Percentiles rank a stretch among this genome's conserved stretches.
These are phyloP conservation scores for Diadegma fenestrale DNA, from an alignment of 2,888 invertebrate species.

Conservation along the genomic window DNA sequence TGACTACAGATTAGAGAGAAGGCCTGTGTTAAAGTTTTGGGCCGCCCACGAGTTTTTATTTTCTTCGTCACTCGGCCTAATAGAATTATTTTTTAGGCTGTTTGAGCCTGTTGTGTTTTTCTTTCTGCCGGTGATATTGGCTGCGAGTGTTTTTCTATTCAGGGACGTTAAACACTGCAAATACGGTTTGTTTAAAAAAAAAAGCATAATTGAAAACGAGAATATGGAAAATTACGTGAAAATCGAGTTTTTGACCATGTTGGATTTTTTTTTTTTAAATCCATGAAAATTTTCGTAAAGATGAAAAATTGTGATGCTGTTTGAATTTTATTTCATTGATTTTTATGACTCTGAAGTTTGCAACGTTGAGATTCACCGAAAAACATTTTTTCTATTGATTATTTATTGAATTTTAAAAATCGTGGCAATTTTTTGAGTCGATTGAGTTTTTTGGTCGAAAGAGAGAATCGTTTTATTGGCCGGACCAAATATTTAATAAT, in stretches of 20 bases:
- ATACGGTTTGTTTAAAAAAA: neutral
- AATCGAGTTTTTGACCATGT: neutral
- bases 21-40: constrained; percentile 17
- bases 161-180: neutral
- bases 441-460: no score
- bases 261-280: neutral
- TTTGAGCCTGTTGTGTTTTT: neutral
- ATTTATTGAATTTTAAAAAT: no score
- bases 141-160: neutral
- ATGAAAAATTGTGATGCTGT: neutral
- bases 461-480: no score
- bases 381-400: no score
- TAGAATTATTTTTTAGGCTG: constrained; percentile 29
- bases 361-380: no score
- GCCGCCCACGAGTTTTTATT: constrained; percentile 40
- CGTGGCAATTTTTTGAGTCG: no score
- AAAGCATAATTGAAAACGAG: neutral
- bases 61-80: constrained; percentile 27
- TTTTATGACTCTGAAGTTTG: no score
- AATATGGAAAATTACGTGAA: neutral
- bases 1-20: constrained; percentile 59
- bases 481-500: no score
- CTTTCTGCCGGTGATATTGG: neutral
- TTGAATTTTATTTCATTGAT: neutral
- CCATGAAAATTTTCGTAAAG: neutral